Evolutionary conservation across 2,888 invertebrate species (phyloP).

Genomic region (Tenthredo amoena): DNA sequence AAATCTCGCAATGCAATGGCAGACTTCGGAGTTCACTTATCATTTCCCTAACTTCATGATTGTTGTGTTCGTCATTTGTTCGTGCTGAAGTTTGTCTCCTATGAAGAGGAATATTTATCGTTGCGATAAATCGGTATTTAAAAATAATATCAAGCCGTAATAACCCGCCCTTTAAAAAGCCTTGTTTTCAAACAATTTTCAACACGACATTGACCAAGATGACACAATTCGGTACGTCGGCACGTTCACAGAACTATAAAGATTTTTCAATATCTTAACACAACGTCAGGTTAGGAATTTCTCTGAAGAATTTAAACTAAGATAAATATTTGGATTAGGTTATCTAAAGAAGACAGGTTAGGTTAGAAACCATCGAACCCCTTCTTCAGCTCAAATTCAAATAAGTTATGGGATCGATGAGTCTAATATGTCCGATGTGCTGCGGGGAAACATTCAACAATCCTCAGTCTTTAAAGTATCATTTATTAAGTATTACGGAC

Average conservation of each 20-base stretch:
- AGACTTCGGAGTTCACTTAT: conserved; percentile 58
- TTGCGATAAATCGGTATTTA: conserved; percentile 51
- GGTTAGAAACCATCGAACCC: conserved; percentile 33
- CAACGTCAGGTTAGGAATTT: conserved; percentile 26
- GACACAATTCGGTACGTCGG: conserved; percentile 59
- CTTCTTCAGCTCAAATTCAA: neutral
- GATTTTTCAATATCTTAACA: conserved; percentile 33
- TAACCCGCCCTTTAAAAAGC: neutral
- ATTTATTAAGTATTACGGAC: conserved; percentile 80
- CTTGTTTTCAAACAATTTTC: conserved; percentile 46
- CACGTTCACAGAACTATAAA: conserved; percentile 52
- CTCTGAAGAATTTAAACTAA: neutral
- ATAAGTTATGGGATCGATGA: conserved; percentile 79
- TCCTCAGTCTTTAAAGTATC: conserved; percentile 79
- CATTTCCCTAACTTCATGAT: conserved; percentile 76
- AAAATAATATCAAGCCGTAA: conserved; percentile 18
- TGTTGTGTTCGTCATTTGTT: conserved; percentile 76
- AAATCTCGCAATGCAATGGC: conserved; percentile 55
- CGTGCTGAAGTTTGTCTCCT: conserved; percentile 76
- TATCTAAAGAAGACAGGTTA: conserved; percentile 45
- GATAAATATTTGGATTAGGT: conserved; percentile 59
- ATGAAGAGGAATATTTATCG: conserved; percentile 61
- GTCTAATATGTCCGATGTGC: conserved; percentile 83
- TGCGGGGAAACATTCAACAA: conserved; percentile 83
- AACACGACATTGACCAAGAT: conserved; percentile 57